These are phyloP conservation scores for Drosophila nr. perissopoda DNA, from an alignment of 2,888 invertebrate genomes.

Conservation along the genomic window DNA sequence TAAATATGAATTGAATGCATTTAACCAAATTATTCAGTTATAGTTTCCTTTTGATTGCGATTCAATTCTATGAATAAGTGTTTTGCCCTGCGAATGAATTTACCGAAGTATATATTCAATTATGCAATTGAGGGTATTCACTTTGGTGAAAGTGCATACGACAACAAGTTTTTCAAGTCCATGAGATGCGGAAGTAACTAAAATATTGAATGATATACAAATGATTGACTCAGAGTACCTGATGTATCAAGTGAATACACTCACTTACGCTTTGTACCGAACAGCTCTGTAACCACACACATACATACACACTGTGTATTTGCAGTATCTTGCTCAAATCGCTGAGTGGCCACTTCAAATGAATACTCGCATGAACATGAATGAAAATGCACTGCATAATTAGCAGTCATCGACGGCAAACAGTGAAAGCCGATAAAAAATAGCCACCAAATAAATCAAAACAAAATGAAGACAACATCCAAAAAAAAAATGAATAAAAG, in stretches of 20 bases:
- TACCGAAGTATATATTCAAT: not conserved
- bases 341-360: constrained; percentile 53
- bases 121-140: not conserved
- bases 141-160: not conserved
- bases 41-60: not conserved
- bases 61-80: not conserved
- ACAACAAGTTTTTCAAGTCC: not conserved
- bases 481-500: not conserved
- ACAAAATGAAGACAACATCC: not conserved
- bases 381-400: constrained; percentile 64
- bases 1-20: not conserved
- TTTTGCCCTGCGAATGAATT: not conserved
- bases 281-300: not conserved
- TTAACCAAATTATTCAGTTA: not conserved
- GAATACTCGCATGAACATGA: constrained; percentile 46
- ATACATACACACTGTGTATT: not conserved
- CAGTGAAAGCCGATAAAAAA: constrained; percentile 70
- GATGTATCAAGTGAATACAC: constrained; percentile 31
- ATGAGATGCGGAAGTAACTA: not conserved
- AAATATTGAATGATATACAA: not conserved
- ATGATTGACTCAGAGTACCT: not conserved
- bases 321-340: constrained; percentile 27
- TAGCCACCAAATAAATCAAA: constrained; percentile 26
- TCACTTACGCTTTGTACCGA: constrained; percentile 4
- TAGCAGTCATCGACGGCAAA: constrained; percentile 59